phyloP scores from a whole-genome alignment of 1,140 invertebrate species.

The Drosophila busckii region DNA sequence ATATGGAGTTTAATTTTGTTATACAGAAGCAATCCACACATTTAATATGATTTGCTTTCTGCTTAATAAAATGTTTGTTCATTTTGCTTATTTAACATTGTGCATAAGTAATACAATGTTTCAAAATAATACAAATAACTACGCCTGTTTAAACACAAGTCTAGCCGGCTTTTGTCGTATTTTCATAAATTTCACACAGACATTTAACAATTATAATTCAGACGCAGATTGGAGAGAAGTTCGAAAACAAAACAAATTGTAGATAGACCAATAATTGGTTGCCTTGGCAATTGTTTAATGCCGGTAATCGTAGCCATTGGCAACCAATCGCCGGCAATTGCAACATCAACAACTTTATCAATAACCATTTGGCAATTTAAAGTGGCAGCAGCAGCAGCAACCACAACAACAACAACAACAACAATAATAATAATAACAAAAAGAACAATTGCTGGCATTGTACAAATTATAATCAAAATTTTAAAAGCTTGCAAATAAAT shows the following conservation, averaged over 20 bases:
- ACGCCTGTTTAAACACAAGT: too few species aligned
- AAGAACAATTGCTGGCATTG: neutral
- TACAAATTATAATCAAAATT: neutral
- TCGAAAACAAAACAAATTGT: constrained; percentile 2
- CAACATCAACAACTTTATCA: neutral
- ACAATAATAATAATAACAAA: neutral
- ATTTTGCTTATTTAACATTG: too few species aligned
- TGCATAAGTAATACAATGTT: too few species aligned
- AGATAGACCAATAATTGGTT: constrained; percentile 12
- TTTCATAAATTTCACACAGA: constrained; percentile 19
- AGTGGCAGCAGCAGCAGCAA: too few species aligned
- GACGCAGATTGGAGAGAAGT: constrained; percentile 7
- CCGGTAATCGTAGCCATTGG: constrained; percentile 5
- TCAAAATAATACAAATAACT: too few species aligned
- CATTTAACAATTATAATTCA: too few species aligned
- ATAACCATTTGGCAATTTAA: too few species aligned
- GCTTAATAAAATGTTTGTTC: too few species aligned
- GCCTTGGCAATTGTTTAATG: constrained; percentile 8
- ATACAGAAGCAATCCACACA: too few species aligned
- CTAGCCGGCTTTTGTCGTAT: constrained; percentile 5
- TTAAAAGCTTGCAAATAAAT: neutral
- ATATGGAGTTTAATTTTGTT: too few species aligned
- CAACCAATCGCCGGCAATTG: neutral
- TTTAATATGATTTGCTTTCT: too few species aligned
- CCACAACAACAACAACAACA: neutral